A percentile compares a stretch with the other conserved stretches of the same genome.
Conservation (phyloP, 2,888 invertebrate genomes). For the Dryobota labecula region DNA sequence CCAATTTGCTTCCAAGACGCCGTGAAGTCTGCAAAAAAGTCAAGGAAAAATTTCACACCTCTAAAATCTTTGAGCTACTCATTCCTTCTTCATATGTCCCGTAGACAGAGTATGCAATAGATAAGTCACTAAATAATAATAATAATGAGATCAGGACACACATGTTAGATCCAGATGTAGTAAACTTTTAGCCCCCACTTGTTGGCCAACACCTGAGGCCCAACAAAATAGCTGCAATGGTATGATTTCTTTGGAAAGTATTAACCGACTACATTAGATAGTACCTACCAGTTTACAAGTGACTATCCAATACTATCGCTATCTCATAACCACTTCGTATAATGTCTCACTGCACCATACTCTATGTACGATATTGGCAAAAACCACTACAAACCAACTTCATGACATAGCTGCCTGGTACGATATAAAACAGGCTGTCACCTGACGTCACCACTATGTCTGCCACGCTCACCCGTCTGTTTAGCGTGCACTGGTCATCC, state of each 20-base stretch:
- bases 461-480: constrained; percentile 39
- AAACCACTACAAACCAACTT: neutral
- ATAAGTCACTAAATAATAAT: neutral
- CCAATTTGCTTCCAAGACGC: neutral
- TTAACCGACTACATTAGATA: neutral
- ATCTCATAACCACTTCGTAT: neutral
- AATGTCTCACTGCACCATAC: neutral
- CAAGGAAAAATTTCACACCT: neutral
- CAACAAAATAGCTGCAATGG: neutral
- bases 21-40: neutral
- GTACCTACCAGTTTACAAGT: neutral
- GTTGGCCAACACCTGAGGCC: neutral
- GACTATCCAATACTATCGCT: neutral
- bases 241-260: neutral
- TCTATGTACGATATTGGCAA: neutral
- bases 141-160: neutral
- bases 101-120: neutral
- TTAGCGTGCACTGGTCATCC: constrained; percentile 46
- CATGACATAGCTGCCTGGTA: constrained; percentile 10
- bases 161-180: neutral
- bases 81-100: neutral
- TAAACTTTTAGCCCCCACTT: neutral
- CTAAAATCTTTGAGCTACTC: neutral
- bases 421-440: constrained; percentile 26
- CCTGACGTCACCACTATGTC: constrained; percentile 36